Conservation (phyloP, 2,888 invertebrate species). For the Selenia dentaria region DNA sequence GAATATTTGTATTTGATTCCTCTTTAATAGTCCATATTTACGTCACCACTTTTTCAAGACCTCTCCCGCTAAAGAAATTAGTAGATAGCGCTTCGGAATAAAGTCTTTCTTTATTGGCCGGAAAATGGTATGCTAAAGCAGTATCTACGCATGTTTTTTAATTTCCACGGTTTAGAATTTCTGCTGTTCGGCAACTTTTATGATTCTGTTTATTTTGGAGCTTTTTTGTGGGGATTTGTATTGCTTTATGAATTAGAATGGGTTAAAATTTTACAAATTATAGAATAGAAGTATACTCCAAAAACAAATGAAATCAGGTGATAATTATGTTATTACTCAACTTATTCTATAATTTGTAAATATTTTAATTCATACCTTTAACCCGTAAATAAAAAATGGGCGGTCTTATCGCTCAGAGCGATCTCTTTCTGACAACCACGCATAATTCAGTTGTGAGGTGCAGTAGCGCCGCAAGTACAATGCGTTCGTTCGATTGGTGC, state of each 20-base stretch:
- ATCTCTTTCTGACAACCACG: too few relatives aligned
- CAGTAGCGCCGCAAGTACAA: too few relatives aligned
- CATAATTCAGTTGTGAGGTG: too few relatives aligned
- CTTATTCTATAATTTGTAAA: too few relatives aligned
- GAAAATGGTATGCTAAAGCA: conserved; percentile 21
- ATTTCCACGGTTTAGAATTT: conserved; percentile 33
- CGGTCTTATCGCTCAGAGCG: too few relatives aligned
- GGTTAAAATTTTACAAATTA: too few relatives aligned
- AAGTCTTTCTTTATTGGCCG: conserved; percentile 41
- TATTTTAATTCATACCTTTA: too few relatives aligned
- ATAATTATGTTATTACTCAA: too few relatives aligned
- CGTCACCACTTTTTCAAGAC: conserved; percentile 44
- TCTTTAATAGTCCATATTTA: conserved; percentile 47
- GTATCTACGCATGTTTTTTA: conserved; percentile 31
- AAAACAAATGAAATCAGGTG: too few relatives aligned
- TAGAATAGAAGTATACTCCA: too few relatives aligned
- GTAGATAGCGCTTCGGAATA: conserved; percentile 2
- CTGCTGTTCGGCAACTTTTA: conserved; percentile 34
- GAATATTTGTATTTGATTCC: conserved; percentile 76
- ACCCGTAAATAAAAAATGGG: too few relatives aligned
- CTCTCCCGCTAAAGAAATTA: conserved; percentile 19
- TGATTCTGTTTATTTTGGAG: conserved; percentile 29
- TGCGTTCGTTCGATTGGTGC: too few relatives aligned
- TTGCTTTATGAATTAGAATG: conserved; percentile 6
- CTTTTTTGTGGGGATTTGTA: conserved; percentile 17